Percentiles rank a stretch among this genome's conserved stretches.
Evolutionary conservation across 1,140 invertebrate species (phyloP).

Genomic region (Zaprionus tsacasi): DNA sequence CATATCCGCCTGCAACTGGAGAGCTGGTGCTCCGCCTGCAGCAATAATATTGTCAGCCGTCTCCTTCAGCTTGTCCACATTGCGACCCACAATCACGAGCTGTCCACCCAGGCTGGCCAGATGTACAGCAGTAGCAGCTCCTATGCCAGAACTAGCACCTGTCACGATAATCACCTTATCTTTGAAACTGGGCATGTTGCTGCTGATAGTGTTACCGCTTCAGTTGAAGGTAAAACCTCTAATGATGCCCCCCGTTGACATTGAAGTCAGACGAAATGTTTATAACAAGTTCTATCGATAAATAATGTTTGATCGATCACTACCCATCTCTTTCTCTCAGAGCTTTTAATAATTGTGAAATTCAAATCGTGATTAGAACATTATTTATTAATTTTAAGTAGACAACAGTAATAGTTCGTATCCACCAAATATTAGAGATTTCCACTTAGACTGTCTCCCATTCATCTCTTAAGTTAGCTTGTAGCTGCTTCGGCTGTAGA

Average conservation of each 20-base stretch:
- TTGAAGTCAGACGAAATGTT: not conserved
- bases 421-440: too few species aligned
- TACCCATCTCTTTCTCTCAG: not conserved
- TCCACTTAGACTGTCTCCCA: not conserved
- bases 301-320: not conserved
- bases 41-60: constrained; percentile 85
- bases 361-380: not conserved
- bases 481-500: not conserved
- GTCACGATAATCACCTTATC: constrained; percentile 90
- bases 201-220: not conserved
- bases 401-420: too few species aligned
- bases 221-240: not conserved
- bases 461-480: not conserved
- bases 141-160: constrained; percentile 95
- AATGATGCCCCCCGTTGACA: constrained; percentile 1
- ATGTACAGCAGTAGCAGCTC: constrained; percentile 90
- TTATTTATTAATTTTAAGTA: not conserved
- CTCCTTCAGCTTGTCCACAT: constrained; percentile 86
- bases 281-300: not conserved
- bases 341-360: not conserved
- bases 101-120: constrained; percentile 91
- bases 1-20: constrained; percentile 86
- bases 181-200: constrained; percentile 84
- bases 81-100: constrained; percentile 90
- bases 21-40: constrained; percentile 39